Percentiles rank a stretch among this genome's conserved stretches.
Conservation (phyloP, 2,113 vertebrate species). For the Pseudorectes ferrugineus region DNA sequence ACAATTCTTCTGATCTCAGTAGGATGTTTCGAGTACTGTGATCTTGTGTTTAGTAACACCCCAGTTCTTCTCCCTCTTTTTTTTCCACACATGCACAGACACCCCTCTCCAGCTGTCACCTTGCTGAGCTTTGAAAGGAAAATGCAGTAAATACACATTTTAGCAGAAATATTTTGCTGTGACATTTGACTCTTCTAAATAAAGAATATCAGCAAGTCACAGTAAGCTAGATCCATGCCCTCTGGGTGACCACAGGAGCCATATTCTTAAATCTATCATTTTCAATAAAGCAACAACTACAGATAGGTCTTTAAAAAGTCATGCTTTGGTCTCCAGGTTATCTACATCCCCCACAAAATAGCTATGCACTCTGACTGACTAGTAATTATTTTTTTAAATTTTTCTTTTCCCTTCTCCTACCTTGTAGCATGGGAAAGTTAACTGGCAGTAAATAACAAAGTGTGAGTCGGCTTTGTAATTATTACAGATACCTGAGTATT, state of each 20-base stretch:
- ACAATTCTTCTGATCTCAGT: slow-evolving; percentile 66
- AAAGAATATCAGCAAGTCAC: slow-evolving; percentile 13
- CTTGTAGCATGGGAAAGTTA: neutral
- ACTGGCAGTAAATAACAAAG: neutral
- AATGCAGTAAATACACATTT: slow-evolving; percentile 37
- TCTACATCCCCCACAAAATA: neutral
- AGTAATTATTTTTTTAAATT: neutral
- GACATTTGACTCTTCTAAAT: slow-evolving; percentile 33
- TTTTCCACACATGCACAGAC: slow-evolving; percentile 48
- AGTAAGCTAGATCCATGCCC: neutral
- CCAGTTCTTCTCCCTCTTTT: slow-evolving; percentile 9
- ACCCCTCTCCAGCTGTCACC: slow-evolving; percentile 55
- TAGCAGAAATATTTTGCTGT: slow-evolving; percentile 29
- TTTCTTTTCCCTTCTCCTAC: neutral
- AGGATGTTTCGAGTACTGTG: slow-evolving; percentile 66
- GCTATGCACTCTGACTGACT: neutral
- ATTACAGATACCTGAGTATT: neutral
- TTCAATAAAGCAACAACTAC: slow-evolving; percentile 11
- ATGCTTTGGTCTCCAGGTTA: neutral
- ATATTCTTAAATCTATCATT: slow-evolving; percentile 21
- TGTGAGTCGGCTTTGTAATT: neutral
- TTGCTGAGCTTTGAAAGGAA: slow-evolving; percentile 31
- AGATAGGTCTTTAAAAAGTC: neutral
- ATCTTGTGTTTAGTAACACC: slow-evolving; percentile 68
- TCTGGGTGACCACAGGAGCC: neutral